A percentile compares a stretch with the other conserved stretches of the same genome.
phyloP scores from a whole-genome alignment of 2,888 invertebrate genomes.

The Serrognathus titanus region DNA sequence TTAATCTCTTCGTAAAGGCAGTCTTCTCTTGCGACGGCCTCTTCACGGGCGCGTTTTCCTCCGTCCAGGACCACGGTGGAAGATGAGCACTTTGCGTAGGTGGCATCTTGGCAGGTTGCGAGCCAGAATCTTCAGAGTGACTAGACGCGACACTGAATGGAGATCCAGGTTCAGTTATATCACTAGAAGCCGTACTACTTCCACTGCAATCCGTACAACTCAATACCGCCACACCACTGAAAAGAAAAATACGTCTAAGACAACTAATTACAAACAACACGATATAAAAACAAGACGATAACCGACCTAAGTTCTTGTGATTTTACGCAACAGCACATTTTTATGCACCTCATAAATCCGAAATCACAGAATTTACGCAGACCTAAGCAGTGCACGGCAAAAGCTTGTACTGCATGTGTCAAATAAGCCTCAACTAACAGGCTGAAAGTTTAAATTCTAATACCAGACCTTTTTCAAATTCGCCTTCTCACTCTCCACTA shows the following conservation, averaged over 20 bases:
- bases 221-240: constrained; percentile 79
- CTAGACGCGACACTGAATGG: constrained; percentile 70
- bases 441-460: background rate
- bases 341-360: no score
- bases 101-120: constrained; percentile 43
- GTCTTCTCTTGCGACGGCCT: constrained; percentile 20
- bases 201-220: constrained; percentile 71
- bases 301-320: background rate
- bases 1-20: constrained; percentile 37
- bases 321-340: no score
- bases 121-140: constrained; percentile 47
- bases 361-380: no score
- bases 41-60: constrained; percentile 29
- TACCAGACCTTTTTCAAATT: constrained; percentile 6
- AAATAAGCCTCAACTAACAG: background rate
- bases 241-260: constrained; percentile 30
- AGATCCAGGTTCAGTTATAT: constrained; percentile 83
- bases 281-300: background rate
- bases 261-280: background rate
- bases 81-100: constrained; percentile 38
- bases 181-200: constrained; percentile 61
- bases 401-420: constrained; percentile 5
- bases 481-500: constrained; percentile 8
- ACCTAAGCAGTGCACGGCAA: constrained; percentile 3
- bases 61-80: constrained; percentile 35